Evolutionary conservation across 1,140 invertebrate species (phyloP).

Genomic region (Drosophila teissieri): DNA sequence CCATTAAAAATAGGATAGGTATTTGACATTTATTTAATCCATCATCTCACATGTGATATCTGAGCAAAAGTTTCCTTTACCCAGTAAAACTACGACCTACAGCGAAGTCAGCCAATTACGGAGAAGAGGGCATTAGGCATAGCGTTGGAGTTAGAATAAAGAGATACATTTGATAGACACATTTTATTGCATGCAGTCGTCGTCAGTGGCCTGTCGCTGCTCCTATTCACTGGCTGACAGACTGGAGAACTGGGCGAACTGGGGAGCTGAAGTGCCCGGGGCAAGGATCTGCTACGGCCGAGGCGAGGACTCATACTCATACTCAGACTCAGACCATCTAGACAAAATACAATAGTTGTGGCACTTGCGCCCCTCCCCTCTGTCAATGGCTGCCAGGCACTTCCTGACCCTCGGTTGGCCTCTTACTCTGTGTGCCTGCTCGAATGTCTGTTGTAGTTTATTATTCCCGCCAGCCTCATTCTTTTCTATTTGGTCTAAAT

Average conservation of each 20-base stretch:
- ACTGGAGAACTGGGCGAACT: conserved; percentile 5
- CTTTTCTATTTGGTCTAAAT: conserved; percentile 82
- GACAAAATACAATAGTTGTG: conserved; percentile 46
- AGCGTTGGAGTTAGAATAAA: conserved; percentile 26
- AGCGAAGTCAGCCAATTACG: neutral
- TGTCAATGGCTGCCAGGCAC: conserved; percentile 35
- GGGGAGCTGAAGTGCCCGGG: conserved; percentile 20
- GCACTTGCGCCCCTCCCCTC: conserved; percentile 6
- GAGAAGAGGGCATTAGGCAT: conserved; percentile 20
- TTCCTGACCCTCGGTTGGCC: conserved; percentile 51
- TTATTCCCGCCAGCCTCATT: conserved; percentile 78
- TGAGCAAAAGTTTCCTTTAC: neutral
- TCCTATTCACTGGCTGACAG: conserved; percentile 34
- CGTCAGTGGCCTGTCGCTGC: conserved; percentile 32
- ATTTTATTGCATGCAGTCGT: conserved; percentile 74
- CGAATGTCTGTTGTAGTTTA: conserved; percentile 66
- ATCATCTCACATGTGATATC: too few species aligned
- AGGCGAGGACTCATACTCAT: conserved; percentile 23
- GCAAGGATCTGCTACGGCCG: conserved; percentile 32
- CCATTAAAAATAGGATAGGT: too few species aligned
- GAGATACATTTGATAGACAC: conserved; percentile 73
- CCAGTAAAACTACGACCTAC: neutral
- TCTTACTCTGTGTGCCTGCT: conserved; percentile 35
- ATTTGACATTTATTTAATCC: too few species aligned
- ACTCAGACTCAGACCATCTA: conserved; percentile 26